Percentiles rank a stretch among this genome's conserved stretches.
phyloP scores from a whole-genome alignment of 2,113 vertebrate genomes.

The Oreochromis niloticus region DNA sequence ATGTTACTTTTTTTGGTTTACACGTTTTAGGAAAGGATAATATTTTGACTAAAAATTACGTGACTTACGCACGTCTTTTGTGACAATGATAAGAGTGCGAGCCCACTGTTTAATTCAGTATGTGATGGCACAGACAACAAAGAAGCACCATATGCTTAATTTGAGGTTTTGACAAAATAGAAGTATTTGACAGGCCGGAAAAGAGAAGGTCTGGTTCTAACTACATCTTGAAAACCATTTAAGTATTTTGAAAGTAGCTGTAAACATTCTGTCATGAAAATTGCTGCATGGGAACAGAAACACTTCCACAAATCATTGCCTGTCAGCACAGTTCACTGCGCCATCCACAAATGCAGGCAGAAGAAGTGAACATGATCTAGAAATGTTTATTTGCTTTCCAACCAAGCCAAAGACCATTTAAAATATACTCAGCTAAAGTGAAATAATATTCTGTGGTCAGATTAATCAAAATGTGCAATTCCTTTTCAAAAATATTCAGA shows the following conservation, averaged over 20 bases:
- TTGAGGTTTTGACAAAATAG: not conserved
- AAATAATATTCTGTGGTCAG: not conserved
- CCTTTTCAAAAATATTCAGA: not conserved
- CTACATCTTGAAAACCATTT: not conserved
- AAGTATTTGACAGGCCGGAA: not conserved
- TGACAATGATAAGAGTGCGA: fast-evolving
- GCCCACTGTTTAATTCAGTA: not conserved
- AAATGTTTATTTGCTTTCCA: not conserved
- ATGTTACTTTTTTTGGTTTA: not conserved
- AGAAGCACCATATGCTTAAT: not conserved
- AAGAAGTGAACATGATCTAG: fast-evolving
- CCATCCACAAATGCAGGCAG: not conserved
- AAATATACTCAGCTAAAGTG: not conserved
- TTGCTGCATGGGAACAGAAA: not conserved
- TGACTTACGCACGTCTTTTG: not conserved
- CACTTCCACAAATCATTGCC: not conserved
- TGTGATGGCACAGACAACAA: not conserved
- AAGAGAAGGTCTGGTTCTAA: not conserved
- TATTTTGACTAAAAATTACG: not conserved
- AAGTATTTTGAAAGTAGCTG: fast-evolving
- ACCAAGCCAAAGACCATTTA: not conserved
- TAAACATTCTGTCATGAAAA: not conserved
- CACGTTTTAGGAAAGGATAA: fast-evolving
- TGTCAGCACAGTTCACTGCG: not conserved
- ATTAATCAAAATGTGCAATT: not conserved